Evolutionary conservation across 2,888 invertebrate genomes (phyloP), one percentile per base, ranked within the genome.

Genomic region (Graphium colonna): DNA sequence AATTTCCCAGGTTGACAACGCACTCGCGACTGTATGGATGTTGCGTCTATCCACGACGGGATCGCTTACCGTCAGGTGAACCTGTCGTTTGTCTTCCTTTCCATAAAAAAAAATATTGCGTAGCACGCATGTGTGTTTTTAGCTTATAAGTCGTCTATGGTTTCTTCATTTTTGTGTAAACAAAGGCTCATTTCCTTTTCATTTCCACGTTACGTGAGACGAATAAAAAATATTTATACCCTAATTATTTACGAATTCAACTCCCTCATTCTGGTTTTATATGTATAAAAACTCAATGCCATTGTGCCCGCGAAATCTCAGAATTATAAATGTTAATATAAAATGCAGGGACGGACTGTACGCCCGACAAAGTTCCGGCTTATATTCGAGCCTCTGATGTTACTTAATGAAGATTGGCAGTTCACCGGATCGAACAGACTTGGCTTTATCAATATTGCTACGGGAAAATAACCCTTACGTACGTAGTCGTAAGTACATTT

Each of bases 361-460:
- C 58, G 67, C 68, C 70, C 69, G 68, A 71, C 75, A 71, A 82
- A 82, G 70, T 82, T 79, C 66, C 67, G 71, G 76, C 72, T 79
- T 69, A 47, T 69, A 67, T 63, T 58, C 63, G 64, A 70, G 73
- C 72, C 72, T 74, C 73, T 64, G 72, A 70, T 72, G 64, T 69
- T 63, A 62, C 65, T 65, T 86, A 87, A 88, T 88, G 85, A 85
- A 83, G 83, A 88, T 84, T 84, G 87, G 75, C 87, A 82, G 82
- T 65, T 75, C 74, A 76, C 69, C 79, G 78, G 76, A 76, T 80
- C 77, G 79, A 74, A 75, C 73, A 67, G 74, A 75, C 72, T 74
- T 72, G 62, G 58, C 64, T 63, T 56, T 62, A 65, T 15, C 31
- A 33, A 43, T 49, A 16, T 33, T 44, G 49, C 39, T 49, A 7